These are phyloP conservation scores for Mesorhabditis spiculigera DNA, from an alignment of 2,888 invertebrate species.

Conservation along the genomic window DNA sequence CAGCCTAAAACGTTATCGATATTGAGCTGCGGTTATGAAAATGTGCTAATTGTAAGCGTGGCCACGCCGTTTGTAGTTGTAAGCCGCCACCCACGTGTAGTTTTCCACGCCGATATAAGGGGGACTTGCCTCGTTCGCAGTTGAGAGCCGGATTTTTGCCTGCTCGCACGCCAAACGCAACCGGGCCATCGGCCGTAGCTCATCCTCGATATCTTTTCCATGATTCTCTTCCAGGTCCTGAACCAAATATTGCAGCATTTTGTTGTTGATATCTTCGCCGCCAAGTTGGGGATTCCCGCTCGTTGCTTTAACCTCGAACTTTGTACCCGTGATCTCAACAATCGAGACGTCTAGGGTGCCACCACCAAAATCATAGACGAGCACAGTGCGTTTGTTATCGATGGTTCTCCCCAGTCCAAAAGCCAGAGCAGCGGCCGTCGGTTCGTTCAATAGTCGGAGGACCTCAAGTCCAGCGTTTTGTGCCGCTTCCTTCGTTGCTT, in stretches of 20 bases:
- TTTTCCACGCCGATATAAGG: too few relatives aligned
- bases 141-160: too few relatives aligned
- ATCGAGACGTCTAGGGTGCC: neutral
- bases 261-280: neutral
- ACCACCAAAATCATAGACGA: neutral
- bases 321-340: neutral
- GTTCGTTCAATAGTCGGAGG: neutral
- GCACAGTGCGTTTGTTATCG: neutral
- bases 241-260: neutral
- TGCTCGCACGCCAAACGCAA: too few relatives aligned
- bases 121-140: too few relatives aligned
- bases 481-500: neutral
- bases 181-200: too few relatives aligned
- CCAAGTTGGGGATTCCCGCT: neutral
- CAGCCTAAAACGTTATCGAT: neutral
- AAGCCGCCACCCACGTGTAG: too few relatives aligned
- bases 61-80: too few relatives aligned
- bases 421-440: neutral
- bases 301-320: neutral
- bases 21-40: too few relatives aligned
- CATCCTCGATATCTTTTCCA: too few relatives aligned
- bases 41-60: too few relatives aligned
- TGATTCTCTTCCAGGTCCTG: too few relatives aligned
- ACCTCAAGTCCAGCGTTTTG: neutral
- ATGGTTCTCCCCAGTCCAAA: neutral